These are phyloP conservation scores for Heliconius cydno DNA, from an alignment of 2,888 invertebrate genomes.

Conservation along the genomic window DNA sequence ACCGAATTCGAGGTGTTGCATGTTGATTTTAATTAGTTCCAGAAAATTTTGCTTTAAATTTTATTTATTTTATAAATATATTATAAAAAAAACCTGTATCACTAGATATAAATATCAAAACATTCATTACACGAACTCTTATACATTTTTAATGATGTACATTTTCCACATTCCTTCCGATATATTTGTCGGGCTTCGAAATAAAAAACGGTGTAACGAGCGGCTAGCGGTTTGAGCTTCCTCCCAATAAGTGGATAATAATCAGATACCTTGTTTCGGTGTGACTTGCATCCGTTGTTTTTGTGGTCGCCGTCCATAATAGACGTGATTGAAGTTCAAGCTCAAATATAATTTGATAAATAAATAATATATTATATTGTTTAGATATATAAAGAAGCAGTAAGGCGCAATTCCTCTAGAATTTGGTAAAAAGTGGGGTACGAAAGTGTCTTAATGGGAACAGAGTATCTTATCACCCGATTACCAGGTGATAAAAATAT, in stretches of 20 bases:
- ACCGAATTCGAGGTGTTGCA: no score
- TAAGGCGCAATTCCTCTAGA: no score
- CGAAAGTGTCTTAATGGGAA: no score
- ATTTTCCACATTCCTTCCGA: slow-evolving; percentile 22
- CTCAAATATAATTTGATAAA: slow-evolving; percentile 46
- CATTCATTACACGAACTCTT: slow-evolving; percentile 3
- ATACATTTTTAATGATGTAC: slow-evolving; percentile 19
- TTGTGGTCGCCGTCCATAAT: slow-evolving; percentile 30
- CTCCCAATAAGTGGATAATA: slow-evolving; percentile 79
- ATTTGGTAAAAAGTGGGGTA: no score
- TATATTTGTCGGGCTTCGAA: slow-evolving; percentile 30
- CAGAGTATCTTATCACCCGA: fast-evolving
- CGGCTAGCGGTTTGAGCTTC: slow-evolving; percentile 71
- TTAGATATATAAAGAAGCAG: neutral
- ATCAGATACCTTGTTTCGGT: slow-evolving; percentile 68
- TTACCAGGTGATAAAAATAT: no score
- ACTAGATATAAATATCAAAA: neutral
- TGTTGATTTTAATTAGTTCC: no score
- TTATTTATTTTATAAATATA: no score
- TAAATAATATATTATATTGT: neutral
- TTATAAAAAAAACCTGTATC: no score
- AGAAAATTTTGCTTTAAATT: no score
- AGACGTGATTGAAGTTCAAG: slow-evolving; percentile 7
- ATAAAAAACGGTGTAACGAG: slow-evolving; percentile 59
- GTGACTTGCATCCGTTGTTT: slow-evolving; percentile 47